These are phyloP conservation scores for Ailurus styani DNA, from an alignment of 2,113 vertebrate species.

Conservation along the genomic window DNA sequence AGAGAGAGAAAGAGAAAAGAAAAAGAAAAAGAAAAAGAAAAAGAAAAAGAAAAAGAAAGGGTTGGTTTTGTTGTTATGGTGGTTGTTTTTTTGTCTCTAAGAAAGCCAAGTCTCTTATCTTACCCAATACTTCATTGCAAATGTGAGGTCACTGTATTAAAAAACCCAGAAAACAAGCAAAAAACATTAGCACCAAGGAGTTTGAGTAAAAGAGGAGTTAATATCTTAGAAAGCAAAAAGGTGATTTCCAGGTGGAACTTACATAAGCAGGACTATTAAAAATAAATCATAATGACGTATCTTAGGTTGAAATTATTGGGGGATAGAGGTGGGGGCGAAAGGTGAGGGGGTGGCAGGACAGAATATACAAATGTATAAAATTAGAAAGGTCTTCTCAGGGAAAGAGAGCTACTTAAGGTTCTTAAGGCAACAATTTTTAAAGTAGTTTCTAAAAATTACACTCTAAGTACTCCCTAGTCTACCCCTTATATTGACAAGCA, in stretches of 20 bases:
- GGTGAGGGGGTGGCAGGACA: neutral
- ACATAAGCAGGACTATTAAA: neutral
- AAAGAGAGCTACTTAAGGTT: neutral
- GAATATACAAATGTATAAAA: neutral
- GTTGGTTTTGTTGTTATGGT: neutral
- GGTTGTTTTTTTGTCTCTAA: neutral
- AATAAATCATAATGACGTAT: neutral
- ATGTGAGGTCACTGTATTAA: neutral
- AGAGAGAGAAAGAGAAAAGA: neutral
- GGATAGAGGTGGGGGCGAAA: neutral
- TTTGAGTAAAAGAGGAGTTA: neutral
- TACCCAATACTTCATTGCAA: neutral
- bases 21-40: too few species aligned
- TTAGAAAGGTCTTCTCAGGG: neutral
- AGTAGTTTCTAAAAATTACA: neutral
- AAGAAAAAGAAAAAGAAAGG: too few species aligned
- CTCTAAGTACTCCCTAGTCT: neutral
- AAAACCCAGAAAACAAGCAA: neutral
- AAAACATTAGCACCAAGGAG: neutral
- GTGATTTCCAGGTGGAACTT: neutral
- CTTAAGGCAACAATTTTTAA: neutral
- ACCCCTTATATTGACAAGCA: neutral
- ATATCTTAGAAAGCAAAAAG: neutral
- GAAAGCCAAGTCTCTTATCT: neutral
- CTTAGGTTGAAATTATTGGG: neutral